These are phyloP conservation scores for Campoletis raptor DNA, from an alignment of 2,888 invertebrate species.

Conservation along the genomic window DNA sequence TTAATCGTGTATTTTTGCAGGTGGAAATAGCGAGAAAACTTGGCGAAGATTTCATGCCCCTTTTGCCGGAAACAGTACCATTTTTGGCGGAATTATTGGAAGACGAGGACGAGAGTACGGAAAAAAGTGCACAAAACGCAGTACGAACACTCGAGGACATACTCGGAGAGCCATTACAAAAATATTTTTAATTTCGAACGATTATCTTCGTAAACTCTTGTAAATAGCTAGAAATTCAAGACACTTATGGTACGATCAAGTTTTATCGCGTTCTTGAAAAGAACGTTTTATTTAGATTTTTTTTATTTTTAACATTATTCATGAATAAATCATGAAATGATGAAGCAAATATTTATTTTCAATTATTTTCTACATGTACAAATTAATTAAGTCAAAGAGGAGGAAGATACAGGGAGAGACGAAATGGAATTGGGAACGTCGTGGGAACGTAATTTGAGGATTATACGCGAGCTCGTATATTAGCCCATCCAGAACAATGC, in stretches of 20 bases:
- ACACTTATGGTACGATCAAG: no score
- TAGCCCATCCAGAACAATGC: slow-evolving; percentile 78
- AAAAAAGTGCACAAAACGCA: slow-evolving; percentile 91
- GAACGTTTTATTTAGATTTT: not conserved
- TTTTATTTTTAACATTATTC: not conserved
- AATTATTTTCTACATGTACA: no score
- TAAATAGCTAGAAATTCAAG: not conserved
- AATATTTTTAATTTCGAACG: slow-evolving; percentile 89
- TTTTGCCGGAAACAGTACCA: slow-evolving; percentile 97
- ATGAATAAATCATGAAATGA: not conserved
- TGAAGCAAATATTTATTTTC: not conserved
- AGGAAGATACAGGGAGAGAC: not conserved
- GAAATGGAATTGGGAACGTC: slow-evolving; percentile 74
- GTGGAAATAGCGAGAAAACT: slow-evolving; percentile 93
- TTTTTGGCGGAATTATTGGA: slow-evolving; percentile 97
- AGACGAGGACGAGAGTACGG: slow-evolving; percentile 94
- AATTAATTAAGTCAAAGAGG: not conserved
- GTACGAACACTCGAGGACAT: slow-evolving; percentile 94
- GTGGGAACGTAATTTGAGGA: slow-evolving; percentile 80
- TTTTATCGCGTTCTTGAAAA: no score
- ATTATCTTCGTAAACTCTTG: not conserved
- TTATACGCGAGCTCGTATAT: slow-evolving; percentile 79
- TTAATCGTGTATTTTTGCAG: slow-evolving; percentile 51
- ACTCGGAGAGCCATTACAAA: slow-evolving; percentile 95
- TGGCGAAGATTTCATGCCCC: slow-evolving; percentile 94